Percentiles rank a stretch among this genome's conserved stretches.
Evolutionary conservation across 1,140 invertebrate genomes (phyloP).

Genomic region (Hylyphantes graminicola): DNA sequence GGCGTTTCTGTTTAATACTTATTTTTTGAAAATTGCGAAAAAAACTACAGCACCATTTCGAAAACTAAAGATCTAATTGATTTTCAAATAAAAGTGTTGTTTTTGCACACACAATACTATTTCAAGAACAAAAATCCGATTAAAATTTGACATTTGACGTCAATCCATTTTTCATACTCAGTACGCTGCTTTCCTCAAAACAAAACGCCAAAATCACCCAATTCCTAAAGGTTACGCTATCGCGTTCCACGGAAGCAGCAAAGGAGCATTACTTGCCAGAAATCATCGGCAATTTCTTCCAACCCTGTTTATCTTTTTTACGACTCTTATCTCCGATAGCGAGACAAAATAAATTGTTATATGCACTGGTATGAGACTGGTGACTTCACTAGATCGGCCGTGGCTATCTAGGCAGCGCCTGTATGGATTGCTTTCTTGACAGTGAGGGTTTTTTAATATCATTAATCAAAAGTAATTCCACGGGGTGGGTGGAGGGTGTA

Average conservation of each 20-base stretch:
- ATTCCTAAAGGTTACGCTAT: not conserved
- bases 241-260: not conserved
- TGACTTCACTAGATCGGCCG: not conserved
- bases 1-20: too few relatives aligned
- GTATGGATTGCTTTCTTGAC: conserved; percentile 25
- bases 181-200: too few relatives aligned
- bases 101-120: too few relatives aligned
- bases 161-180: too few relatives aligned
- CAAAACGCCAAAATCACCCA: not conserved
- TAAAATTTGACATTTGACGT: too few relatives aligned
- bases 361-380: conserved; percentile 3
- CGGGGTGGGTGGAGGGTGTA: not conserved
- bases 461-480: conserved; percentile 8
- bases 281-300: conserved; percentile 19
- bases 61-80: too few relatives aligned
- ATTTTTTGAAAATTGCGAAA: too few relatives aligned
- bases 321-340: not conserved
- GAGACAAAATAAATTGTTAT: conserved; percentile 35
- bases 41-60: too few relatives aligned
- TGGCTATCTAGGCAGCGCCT: not conserved
- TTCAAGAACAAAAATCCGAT: too few relatives aligned
- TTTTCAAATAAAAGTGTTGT: too few relatives aligned
- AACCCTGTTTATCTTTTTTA: not conserved
- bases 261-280: not conserved
- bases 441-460: conserved; percentile 26